Conservation (phyloP, 2,113 vertebrate genomes). For the Scartelaos histophorus region DNA sequence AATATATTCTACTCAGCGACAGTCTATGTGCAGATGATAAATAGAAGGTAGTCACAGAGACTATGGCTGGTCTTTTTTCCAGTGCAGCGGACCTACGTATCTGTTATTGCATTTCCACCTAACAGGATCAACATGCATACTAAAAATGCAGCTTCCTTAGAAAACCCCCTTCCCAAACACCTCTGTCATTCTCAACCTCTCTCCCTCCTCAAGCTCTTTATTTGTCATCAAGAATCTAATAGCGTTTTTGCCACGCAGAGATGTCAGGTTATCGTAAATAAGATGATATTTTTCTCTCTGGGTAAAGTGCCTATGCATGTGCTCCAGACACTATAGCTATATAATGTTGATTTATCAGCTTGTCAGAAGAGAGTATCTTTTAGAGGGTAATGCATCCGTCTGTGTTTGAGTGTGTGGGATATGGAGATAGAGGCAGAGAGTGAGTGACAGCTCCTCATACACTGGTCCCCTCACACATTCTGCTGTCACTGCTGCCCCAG, state of each 20-base stretch:
- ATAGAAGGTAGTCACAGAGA: conserved; percentile 76
- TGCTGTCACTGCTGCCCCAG: conserved; percentile 36
- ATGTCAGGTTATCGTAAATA: conserved; percentile 76
- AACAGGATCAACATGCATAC: conserved; percentile 79
- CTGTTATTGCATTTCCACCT: conserved; percentile 78
- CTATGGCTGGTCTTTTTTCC: conserved; percentile 72
- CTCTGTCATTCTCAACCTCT: conserved; percentile 59
- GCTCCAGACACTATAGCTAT: conserved; percentile 56
- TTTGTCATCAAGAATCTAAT: conserved; percentile 77
- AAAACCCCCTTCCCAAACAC: conserved; percentile 61
- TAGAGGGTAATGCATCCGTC: conserved; percentile 54
- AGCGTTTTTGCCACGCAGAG: conserved; percentile 66
- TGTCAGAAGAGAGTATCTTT: conserved; percentile 74
- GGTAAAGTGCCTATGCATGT: conserved; percentile 32
- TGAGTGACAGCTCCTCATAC: conserved; percentile 64
- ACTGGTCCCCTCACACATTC: conserved; percentile 34
- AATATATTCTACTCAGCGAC: conserved; percentile 81
- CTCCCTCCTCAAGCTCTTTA: conserved; percentile 66
- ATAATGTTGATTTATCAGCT: conserved; percentile 78
- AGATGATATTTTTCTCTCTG: conserved; percentile 64
- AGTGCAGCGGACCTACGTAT: conserved; percentile 61
- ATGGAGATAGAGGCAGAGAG: conserved; percentile 25
- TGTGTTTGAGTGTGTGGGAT: conserved; percentile 28
- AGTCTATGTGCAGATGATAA: conserved; percentile 79
- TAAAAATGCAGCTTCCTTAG: conserved; percentile 65